Conservation (phyloP, 2,888 invertebrate species). For the Athalia rosae region DNA sequence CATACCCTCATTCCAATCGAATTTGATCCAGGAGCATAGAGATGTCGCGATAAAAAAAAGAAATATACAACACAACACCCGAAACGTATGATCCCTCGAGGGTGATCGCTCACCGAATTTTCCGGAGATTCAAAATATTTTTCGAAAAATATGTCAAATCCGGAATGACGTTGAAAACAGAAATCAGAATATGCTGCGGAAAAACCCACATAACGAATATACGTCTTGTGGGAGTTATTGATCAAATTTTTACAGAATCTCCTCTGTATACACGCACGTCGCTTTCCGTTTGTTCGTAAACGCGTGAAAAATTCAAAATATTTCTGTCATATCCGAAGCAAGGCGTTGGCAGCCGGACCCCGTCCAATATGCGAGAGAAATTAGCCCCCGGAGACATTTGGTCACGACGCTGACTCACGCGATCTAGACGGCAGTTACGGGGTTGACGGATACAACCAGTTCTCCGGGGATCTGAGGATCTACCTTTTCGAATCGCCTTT, state of each 20-base stretch:
- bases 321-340: constrained; percentile 4
- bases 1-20: no score
- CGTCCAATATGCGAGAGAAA: constrained; percentile 60
- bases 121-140: no score
- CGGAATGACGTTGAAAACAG: no score
- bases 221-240: constrained; percentile 31
- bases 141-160: no score
- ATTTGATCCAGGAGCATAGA: no score
- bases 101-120: no score
- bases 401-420: constrained; percentile 69
- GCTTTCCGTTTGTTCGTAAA: constrained; percentile 18
- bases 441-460: constrained; percentile 13
- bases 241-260: constrained; percentile 11
- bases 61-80: no score
- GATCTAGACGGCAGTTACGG: constrained; percentile 54
- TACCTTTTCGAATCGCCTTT: constrained; percentile 8
- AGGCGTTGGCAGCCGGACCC: constrained; percentile 56
- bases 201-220: constrained; percentile 21
- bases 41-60: no score
- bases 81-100: no score
- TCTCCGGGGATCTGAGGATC: constrained; percentile 35
- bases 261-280: constrained; percentile 29
- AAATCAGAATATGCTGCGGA: neutral
- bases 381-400: constrained; percentile 65
- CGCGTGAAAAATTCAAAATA: constrained; percentile 35